Evolutionary conservation across 2,113 vertebrate genomes (phyloP), one percentile per base, ranked within the genome.

Genomic region (Tupaia tana): DNA sequence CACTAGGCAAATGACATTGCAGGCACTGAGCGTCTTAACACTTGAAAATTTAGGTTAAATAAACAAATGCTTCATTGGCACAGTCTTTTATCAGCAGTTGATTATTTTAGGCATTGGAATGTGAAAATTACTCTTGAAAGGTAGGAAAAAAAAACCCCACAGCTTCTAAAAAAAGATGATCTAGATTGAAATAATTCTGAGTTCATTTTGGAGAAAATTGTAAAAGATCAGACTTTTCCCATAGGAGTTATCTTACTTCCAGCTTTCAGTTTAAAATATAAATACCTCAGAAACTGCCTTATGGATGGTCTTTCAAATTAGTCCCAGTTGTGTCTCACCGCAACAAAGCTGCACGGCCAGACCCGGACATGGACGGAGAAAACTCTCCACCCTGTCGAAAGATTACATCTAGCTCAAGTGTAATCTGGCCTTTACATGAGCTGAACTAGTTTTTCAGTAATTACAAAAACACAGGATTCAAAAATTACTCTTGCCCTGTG

Each of bases 221-320:
- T 87, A 74, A 80, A 95, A 94, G 79, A 96, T 84, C 43, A 89
- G 19, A 89, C 31, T 96, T 93, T 75, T 84, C 80, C 94, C 89
- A 64, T 29, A 89, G 75, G 95, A 96, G 70, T 73, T 95, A 71
- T 86, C 94, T 22, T 74, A 94, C 83, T 94, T 95, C 66, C 73
- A 86, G 27, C 43, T 96, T 97, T 91, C 66, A 59, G 71, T 86
- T 94, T 94, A 86, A 90, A 79, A 87, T 97, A 94, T 95, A 97
- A 95, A 95, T 97, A 96, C 87, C 89, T 91, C 58, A 91, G 89
- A 85, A 96, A 91, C 63, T 91, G 34, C 81, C 63, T 94, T 95
- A 87, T 89, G 94, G 80, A 74, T 31, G 83, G 80, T 94, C n/a
- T 96, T 95, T 89, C 86, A 59, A 95, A 96, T 96, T 90, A 96